Base-by-base conservation (phyloP, 2,888 invertebrate species). In the Coenonympha arcania region DNA sequence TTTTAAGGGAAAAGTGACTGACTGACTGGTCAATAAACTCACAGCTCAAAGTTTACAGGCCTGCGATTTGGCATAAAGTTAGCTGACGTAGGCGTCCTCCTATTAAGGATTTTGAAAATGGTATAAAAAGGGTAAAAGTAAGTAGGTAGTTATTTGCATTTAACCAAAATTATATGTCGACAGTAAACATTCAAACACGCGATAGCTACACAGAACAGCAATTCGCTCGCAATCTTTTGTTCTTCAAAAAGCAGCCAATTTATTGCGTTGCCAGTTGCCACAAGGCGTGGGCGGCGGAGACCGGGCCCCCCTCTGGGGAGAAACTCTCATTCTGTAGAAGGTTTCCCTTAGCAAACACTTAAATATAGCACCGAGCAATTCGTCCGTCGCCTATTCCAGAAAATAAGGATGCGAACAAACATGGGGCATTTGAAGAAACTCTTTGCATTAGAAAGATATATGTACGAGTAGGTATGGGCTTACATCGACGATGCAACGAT, bases 321-420 rank as follows among this genome's bases (percentile, higher is more conserved):
- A 41, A 15, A 24, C 33, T 34, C 46, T 43, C 46, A 43, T 50
- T 41, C 50, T 33, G 41, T 37, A 39, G 46, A 39, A 48, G 56
- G 52, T 54, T 55, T 55, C 55, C 51, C 52, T 56, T 56, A 48
- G 69, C 64, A 72, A 73, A 76, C 72, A 73, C 66, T 74, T 73
- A 71, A 66, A 68, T 68, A 66, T 53, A 58, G 64, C 60, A 64
- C 65, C 60, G 58, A 67, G 69, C 67, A 71, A 69, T 72, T 69
- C 69, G 61, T 59, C 63, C 60, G 58, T 60, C 62, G 56, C 62
- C 60, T 63, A 42, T 49, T 42, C 49, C 57, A 60, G 54, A 58
- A 60, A 62, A 69, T 68, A 73, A 52, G 49, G 55, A 55, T 39
- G 36, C 30, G 47, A 34, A 50, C 49, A 55, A 55, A 55, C 46